Conservation (phyloP, 2,113 vertebrate species). For the Phalacrocorax pelagicus region DNA sequence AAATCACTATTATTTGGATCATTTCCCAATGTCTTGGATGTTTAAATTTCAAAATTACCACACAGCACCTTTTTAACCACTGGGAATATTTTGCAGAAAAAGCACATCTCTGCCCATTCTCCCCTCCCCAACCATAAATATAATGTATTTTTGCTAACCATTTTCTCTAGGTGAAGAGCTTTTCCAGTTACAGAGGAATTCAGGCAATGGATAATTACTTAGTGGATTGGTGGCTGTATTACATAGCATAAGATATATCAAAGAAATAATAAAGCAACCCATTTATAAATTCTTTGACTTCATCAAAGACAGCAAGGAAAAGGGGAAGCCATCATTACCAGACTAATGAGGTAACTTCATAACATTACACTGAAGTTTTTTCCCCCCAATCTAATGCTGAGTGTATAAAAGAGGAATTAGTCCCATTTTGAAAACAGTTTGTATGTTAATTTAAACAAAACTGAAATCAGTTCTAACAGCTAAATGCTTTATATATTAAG, state of each 20-base stretch:
- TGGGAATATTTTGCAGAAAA: neutral
- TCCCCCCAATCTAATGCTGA: neutral
- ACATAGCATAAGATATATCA: neutral
- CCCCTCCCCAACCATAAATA: neutral
- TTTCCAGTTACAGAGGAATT: neutral
- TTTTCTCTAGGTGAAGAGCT: neutral
- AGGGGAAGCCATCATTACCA: neutral
- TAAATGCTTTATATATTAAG: neutral
- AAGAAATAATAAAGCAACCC: neutral
- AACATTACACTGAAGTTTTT: neutral
- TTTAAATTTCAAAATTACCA: neutral
- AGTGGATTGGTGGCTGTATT: neutral
- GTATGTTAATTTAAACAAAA: neutral
- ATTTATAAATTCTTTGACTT: neutral
- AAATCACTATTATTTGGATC: neutral
- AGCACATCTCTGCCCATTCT: neutral
- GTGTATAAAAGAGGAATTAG: neutral
- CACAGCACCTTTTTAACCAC: neutral
- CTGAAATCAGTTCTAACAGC: neutral
- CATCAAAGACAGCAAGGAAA: constrained; percentile 6
- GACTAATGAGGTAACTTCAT: neutral
- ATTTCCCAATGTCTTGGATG: neutral
- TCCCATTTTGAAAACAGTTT: constrained; percentile 12
- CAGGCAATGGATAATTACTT: neutral
- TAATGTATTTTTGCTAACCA: neutral